Conservation (phyloP, 92 coral and sea anemone species). For the Anthopleura xanthogrammica region DNA sequence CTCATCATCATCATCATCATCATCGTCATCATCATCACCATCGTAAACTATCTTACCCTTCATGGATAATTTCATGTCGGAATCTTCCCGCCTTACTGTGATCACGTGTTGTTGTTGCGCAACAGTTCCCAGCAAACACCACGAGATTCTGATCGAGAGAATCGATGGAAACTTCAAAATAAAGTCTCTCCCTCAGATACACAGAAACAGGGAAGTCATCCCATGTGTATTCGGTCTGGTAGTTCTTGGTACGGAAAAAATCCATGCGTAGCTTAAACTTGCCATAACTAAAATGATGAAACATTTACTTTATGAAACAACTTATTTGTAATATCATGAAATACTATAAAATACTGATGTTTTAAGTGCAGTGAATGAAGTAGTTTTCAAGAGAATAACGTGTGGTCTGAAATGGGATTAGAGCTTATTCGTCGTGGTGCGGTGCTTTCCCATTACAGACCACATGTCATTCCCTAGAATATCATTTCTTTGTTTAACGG, state of each 20-base stretch:
- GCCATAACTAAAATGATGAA: constrained; percentile 37
- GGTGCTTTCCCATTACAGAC: too few relatives aligned
- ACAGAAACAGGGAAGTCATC: constrained; percentile 73
- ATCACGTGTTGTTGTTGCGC: constrained; percentile 81
- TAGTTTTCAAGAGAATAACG: too few relatives aligned
- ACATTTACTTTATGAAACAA: not conserved
- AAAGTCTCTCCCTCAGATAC: constrained; percentile 61
- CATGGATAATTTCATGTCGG: constrained; percentile 72
- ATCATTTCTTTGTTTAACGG: too few relatives aligned
- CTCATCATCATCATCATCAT: too few relatives aligned
- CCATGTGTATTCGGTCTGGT: constrained; percentile 51
- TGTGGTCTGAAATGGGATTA: too few relatives aligned
- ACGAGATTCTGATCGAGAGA: constrained; percentile 68
- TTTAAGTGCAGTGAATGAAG: too few relatives aligned
- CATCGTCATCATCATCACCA: too few relatives aligned
- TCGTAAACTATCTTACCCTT: constrained; percentile 49
- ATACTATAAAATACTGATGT: not conserved
- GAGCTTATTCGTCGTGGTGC: too few relatives aligned
- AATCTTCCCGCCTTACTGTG: constrained; percentile 77
- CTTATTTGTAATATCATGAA: too few relatives aligned
- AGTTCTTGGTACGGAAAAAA: constrained; percentile 53
- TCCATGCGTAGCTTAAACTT: constrained; percentile 75
- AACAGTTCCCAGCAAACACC: constrained; percentile 76
- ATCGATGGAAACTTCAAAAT: constrained; percentile 83
- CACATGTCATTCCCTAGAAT: too few relatives aligned